A percentile compares a stretch with the other conserved stretches of the same genome.
These are phyloP conservation scores for Scarus forsteni DNA, from an alignment of 2,797 vertebrate genomes.

Conservation along the genomic window DNA sequence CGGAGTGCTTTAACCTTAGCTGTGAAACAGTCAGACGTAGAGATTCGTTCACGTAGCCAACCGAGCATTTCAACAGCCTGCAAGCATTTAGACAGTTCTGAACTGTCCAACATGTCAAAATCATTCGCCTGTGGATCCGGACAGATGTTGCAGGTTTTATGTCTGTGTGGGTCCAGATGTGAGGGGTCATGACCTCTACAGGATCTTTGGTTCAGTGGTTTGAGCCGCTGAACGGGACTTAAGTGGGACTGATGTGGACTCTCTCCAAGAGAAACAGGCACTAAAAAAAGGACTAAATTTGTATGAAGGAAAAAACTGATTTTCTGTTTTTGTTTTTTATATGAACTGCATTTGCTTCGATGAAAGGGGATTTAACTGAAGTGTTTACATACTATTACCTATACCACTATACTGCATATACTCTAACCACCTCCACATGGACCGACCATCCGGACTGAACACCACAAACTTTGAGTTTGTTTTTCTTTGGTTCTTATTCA, in stretches of 20 bases:
- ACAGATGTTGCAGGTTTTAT: constrained; percentile 36
- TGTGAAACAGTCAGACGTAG: constrained; percentile 71
- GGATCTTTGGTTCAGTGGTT: constrained; percentile 45
- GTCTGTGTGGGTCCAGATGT: constrained; percentile 41
- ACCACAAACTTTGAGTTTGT: constrained; percentile 56
- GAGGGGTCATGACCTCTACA: constrained; percentile 15
- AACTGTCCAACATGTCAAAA: constrained; percentile 42
- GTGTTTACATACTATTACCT: constrained; percentile 92
- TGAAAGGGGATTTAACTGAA: constrained; percentile 78
- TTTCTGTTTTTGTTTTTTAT: constrained; percentile 77
- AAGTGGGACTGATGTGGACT: constrained; percentile 80
- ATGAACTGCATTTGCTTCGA: constrained; percentile 94
- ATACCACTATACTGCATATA: constrained; percentile 87
- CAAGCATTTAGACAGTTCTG: constrained; percentile 57
- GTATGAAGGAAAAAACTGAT: constrained; percentile 63
- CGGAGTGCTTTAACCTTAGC: constrained; percentile 64
- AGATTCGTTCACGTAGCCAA: constrained; percentile 53
- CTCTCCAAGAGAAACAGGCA: constrained; percentile 81
- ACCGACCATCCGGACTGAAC: constrained; percentile 83
- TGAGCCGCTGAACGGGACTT: constrained; percentile 58
- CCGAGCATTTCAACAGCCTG: constrained; percentile 51
- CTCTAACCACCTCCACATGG: constrained; percentile 69
- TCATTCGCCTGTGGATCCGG: constrained; percentile 27
- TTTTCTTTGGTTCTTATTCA: constrained; percentile 74
- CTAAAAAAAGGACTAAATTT: constrained; percentile 84